Percentiles rank a stretch among this genome's conserved stretches.
Conservation (phyloP, 2,113 vertebrate genomes). For the Litocranius walleri region DNA sequence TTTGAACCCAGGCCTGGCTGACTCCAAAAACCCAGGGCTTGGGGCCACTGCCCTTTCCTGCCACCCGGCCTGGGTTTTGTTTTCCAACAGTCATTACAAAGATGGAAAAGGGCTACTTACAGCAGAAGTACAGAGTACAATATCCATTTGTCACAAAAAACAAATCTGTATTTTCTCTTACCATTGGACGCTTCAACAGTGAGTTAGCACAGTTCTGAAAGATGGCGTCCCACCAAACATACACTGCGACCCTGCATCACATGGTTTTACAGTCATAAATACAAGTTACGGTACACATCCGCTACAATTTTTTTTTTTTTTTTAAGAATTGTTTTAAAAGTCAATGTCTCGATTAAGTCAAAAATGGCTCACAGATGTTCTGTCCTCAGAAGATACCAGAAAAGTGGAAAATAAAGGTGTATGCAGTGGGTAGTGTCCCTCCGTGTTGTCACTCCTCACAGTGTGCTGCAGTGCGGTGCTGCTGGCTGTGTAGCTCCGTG, state of each 20-base stretch:
- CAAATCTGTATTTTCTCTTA: constrained; percentile 84
- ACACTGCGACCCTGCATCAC: constrained; percentile 97
- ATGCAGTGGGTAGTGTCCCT: constrained; percentile 78
- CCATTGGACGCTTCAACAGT: constrained; percentile 87
- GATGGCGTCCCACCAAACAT: constrained; percentile 92
- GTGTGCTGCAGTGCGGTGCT: constrained; percentile 80
- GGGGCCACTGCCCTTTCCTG: constrained; percentile 57
- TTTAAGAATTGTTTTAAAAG: constrained; percentile 70
- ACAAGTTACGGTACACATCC: constrained; percentile 79
- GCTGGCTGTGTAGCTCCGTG: constrained; percentile 81
- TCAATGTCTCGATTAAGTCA: constrained; percentile 73
- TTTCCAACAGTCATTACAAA: constrained; percentile 76
- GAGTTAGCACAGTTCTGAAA: constrained; percentile 92
- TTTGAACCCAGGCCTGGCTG: constrained; percentile 48
- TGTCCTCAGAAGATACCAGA: constrained; percentile 77
- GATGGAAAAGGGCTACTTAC: constrained; percentile 83
- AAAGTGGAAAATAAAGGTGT: constrained; percentile 76
- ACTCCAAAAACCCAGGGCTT: constrained; percentile 34
- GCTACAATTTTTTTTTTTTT: constrained; percentile 71
- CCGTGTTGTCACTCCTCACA: constrained; percentile 77
- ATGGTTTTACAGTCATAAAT: constrained; percentile 93
- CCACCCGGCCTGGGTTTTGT: constrained; percentile 52
- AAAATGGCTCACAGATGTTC: constrained; percentile 78
- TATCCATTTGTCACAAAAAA: constrained; percentile 82
- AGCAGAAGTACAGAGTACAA: constrained; percentile 82